phyloP scores from a whole-genome alignment of 2,888 invertebrate species.

The Hetaerina titia region DNA sequence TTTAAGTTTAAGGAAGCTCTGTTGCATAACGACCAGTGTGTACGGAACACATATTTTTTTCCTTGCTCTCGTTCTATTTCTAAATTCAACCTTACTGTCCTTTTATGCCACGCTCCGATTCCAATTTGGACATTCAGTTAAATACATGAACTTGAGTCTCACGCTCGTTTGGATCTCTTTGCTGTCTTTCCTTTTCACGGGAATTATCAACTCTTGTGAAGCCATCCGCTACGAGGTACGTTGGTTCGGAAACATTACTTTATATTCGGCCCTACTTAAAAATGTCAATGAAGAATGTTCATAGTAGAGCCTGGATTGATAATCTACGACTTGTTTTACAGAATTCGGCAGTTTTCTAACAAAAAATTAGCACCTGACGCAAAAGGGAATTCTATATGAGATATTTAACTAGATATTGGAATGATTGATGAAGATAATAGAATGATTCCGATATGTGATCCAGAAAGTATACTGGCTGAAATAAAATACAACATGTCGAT shows the following conservation, averaged over 20 bases:
- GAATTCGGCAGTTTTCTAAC: too few relatives aligned
- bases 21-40: background rate
- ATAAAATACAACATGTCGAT: too few relatives aligned
- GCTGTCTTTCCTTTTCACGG: background rate
- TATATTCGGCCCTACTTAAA: background rate
- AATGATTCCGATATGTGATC: too few relatives aligned
- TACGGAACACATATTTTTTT: background rate
- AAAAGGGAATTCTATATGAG: too few relatives aligned
- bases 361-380: too few relatives aligned
- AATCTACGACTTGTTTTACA: background rate
- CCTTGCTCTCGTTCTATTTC: background rate
- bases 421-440: too few relatives aligned
- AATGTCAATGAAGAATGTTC: background rate
- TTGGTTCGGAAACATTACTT: too few relatives aligned
- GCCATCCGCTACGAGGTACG: background rate
- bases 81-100: background rate
- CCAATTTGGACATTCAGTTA: background rate
- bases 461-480: too few relatives aligned
- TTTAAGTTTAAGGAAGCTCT: background rate
- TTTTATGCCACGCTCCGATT: background rate
- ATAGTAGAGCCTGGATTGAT: background rate
- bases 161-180: background rate
- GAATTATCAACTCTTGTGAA: background rate
- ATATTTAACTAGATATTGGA: too few relatives aligned
- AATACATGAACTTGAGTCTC: background rate